Evolutionary conservation across 1,140 invertebrate genomes (phyloP).

Genomic region (Drosophila micromelanica): DNA sequence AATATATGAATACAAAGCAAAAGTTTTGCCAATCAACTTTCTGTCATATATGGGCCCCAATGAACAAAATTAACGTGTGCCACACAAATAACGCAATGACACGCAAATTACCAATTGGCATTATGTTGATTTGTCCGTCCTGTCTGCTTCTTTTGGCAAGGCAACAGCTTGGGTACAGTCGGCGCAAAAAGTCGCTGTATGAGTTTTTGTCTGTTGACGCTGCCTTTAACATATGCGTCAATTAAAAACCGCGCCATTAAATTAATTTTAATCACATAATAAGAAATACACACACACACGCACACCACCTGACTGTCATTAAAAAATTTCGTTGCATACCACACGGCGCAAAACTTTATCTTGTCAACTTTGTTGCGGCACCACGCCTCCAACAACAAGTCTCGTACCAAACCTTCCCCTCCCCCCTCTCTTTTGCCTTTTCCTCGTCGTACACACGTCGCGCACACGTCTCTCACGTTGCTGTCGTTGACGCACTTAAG

Average conservation of each 20-base stretch:
- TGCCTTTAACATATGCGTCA: conserved; percentile 60
- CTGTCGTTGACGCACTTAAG: conserved; percentile 73
- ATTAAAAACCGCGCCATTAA: conserved; percentile 81
- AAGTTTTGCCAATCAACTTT: conserved; percentile 35
- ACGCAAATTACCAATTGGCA: conserved; percentile 73
- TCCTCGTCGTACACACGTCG: background rate
- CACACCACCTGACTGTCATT: conserved; percentile 71
- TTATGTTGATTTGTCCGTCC: conserved; percentile 64
- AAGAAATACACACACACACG: conserved; percentile 50
- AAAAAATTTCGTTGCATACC: conserved; percentile 79
- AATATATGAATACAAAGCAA: conserved; percentile 48
- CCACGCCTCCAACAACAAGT: conserved; percentile 1
- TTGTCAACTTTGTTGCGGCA: conserved; percentile 71
- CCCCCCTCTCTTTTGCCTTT: too few relatives aligned
- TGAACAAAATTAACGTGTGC: conserved; percentile 30
- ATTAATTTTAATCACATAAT: conserved; percentile 83
- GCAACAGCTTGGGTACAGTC: conserved; percentile 26
- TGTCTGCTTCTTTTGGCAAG: background rate
- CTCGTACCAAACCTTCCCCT: background rate
- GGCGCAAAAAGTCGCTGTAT: conserved; percentile 20
- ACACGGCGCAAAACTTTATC: conserved; percentile 77
- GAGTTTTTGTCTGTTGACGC: conserved; percentile 2
- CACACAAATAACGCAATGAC: conserved; percentile 69
- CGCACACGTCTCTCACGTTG: conserved; percentile 30
- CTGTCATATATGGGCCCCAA: background rate